Evolutionary conservation across 2,888 invertebrate species (phyloP), one percentile per base, ranked within the genome.

Genomic region (Temnothorax rugatulus): DNA sequence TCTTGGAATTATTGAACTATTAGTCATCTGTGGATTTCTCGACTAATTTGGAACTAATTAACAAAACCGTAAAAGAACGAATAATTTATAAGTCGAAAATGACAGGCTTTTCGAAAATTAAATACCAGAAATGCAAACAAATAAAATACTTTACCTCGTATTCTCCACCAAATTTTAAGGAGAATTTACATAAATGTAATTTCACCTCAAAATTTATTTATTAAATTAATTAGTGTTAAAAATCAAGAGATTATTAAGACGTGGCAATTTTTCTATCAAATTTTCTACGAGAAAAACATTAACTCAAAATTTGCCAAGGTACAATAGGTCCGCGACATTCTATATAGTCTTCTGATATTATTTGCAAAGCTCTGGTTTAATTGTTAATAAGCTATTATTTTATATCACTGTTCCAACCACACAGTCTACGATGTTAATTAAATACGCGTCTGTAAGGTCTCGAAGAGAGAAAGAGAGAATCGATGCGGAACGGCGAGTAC

Each of bases 1-100:
- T 54, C 15, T 38, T 38, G 44, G 11, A 66, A 66, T 66, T 25
- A 66, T 66, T 66, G 9, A 52, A 52, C 34, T 38, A 54, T 54
- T 71, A 38, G 9, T 54, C 71, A 54, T 71, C 9, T 21, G 5
- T 8, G 4, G 3, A 54, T 71, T 47, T 61, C 44, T n/a, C 41
- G 15, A 41, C 25, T 47, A 47, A 61, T 57, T 74, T 44, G 13
- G n/a, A 61, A 2, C 9, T 47, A 44, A 61, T 47, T 47, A 63
- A n/a, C n/a, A 44, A 71, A 54, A 73, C 0, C 11, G 18, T 57
- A 15, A 3, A 15, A 5, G 2, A 34, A 57, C 21, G 15, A 34
- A 52, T 69, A 69, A 21, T 57, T 71, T 47, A 34, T 34, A 15
- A 25, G 1, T 64, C 0, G 8, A 66, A 25, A 18, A 66, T 25